Evolutionary conservation across 2,888 invertebrate genomes (phyloP), one percentile per base, ranked within the genome.

Genomic region (Trissoscelio sp.): DNA sequence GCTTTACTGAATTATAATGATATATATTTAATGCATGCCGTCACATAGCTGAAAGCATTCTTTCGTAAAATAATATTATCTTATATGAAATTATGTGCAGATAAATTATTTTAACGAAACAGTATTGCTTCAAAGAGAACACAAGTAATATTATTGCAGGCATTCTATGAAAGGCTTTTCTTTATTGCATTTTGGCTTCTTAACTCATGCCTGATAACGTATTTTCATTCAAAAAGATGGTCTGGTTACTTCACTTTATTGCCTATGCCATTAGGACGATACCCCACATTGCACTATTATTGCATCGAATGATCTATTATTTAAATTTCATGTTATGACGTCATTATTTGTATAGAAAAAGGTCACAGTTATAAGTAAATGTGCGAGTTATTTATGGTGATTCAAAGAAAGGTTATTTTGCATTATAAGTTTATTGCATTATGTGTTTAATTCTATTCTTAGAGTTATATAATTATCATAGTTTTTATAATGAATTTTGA

Each of bases 161-260:
- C 14, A 5, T 37, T 31, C 18, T 51, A 12, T 60, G 37, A 72
- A 62, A 72, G 53, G 31, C 53, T 31, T 53, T 73, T 31, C 72
- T 73, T 73, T 73, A 73, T 62, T 73, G 44, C 44, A 22, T 53
- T 73, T 62, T 31, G 53, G 53, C 3, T 46, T 16, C 72, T 73
- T 73, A 37, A 31, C 58, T 58, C 39, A 58, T 37, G 58, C 11
- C 42, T 51, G 53, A 53, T 72, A 34, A 22, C 53, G 12, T 24
- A 44, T 62, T 73, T 73, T 53, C 37, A n/a, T n/a, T 55, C 44
- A 57, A 69, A 66, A 70, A 57, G 24, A 53, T 58, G 20, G 53
- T 28, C 44, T n/a, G 53, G 28, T 42, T 62, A 62, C 72, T 73
- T 72, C 46, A 51, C 22, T 60, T 60, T 60, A 58, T 60, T 60